Base-by-base conservation (phyloP, 2,888 invertebrate species). In the Dolichomitus sp. region DNA sequence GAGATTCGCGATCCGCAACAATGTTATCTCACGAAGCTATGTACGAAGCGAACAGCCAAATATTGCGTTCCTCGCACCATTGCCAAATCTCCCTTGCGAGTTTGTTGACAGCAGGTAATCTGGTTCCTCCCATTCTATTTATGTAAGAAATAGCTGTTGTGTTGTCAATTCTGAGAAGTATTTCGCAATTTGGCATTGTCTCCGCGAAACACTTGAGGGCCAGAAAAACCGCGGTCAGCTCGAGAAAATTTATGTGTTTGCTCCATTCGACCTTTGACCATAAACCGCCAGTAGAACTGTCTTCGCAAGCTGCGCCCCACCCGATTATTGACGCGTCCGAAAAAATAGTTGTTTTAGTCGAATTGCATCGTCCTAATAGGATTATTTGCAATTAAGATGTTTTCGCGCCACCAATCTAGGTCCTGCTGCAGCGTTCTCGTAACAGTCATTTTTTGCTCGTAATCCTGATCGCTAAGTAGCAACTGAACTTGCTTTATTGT, bases 261-360 rank as follows among this genome's bases (percentile, higher is more conserved):
- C n/a, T 30, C 9, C 61, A 2, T 69, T 78, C 65, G 3, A 23
- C 23, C 23, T 1, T 33, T 19, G 33, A 11, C 19, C 50, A 65
- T 40, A 63, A 17, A 1, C 69, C 72, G 33, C 50, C 61, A 0
- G 74, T 50, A 5, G 48, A 50, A 23, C 54, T 48, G 4, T 2
- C 50, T 17, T 52, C 59, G 33, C 73, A 84, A 17, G 48, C 69
- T 11, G 84, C 87, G 9, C 89, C 87, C 88, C 86, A 88, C 9
- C 89, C 87, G 0, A 85, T 74, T 33, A 19, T 45, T 1, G 83
- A 85, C 2, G 84, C 85, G 27, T 85, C 84, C 11, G 80, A 59
- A 45, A 83, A 85, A 42, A 84, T 85, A 12, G 59, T 66, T 52
- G 45, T 61, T 12, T n/a, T n/a, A n/a, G n/a, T 33, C 59, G 23